A percentile compares a stretch with the other conserved stretches of the same genome.
Evolutionary conservation across 2,797 vertebrate genomes (phyloP).

Genomic region (Psittacula echo): DNA sequence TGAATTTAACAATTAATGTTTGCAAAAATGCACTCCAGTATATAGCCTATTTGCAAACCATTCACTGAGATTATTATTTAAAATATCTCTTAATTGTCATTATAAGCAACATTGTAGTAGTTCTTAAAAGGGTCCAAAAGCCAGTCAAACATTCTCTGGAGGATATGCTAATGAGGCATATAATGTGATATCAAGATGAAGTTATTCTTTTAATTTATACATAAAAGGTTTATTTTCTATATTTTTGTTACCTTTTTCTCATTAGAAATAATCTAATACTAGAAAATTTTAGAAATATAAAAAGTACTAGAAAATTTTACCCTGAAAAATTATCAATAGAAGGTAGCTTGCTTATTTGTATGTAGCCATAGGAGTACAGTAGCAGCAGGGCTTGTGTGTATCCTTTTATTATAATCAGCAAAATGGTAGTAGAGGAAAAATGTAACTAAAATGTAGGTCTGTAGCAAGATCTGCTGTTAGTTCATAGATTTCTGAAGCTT

Average conservation of each 20-base stretch:
- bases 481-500: not conserved
- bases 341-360: not conserved
- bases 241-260: not conserved
- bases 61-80: not conserved
- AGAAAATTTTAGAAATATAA: not conserved
- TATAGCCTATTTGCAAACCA: not conserved
- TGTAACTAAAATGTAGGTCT: not conserved
- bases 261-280: not conserved
- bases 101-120: not conserved
- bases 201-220: not conserved
- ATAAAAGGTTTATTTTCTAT: not conserved
- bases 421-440: not conserved
- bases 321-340: not conserved
- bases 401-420: not conserved
- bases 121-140: conserved; percentile 12
- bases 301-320: not conserved
- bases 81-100: not conserved
- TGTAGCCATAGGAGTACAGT: not conserved
- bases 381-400: not conserved
- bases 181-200: not conserved
- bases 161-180: not conserved
- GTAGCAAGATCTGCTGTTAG: not conserved
- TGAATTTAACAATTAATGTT: not conserved
- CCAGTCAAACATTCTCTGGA: not conserved
- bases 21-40: not conserved